Evolutionary conservation across 2,113 vertebrate genomes (phyloP).

Genomic region (Clupea harengus): DNA sequence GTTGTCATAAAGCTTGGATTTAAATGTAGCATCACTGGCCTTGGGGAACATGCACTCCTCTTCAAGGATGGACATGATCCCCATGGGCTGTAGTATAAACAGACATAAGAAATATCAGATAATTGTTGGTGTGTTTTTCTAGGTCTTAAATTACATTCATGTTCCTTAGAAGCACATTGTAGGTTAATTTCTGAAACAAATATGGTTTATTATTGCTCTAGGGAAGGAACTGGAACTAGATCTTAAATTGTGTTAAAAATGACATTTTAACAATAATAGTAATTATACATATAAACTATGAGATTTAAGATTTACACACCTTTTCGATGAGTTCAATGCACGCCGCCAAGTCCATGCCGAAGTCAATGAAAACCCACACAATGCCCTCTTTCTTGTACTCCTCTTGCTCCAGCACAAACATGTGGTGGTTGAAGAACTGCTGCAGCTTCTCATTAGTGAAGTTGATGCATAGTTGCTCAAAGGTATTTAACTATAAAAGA

Average conservation of each 20-base stretch:
- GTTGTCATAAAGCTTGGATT: conserved; percentile 46
- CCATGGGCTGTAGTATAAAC: conserved; percentile 63
- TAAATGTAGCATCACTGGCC: conserved; percentile 61
- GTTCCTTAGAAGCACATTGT: too few species aligned
- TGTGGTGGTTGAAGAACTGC: conserved; percentile 85
- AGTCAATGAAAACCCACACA: conserved; percentile 83
- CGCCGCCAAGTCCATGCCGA: conserved; percentile 63
- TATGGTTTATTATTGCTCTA: too few species aligned
- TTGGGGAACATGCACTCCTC: conserved; percentile 73
- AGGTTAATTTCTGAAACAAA: too few species aligned
- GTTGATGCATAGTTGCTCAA: too few species aligned
- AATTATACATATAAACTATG: too few species aligned
- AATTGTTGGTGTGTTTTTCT: too few species aligned
- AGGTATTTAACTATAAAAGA: too few species aligned
- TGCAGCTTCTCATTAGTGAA: conserved; percentile 87
- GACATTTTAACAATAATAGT: too few species aligned
- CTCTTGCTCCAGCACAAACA: conserved; percentile 82
- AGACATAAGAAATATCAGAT: too few species aligned
- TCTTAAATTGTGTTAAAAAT: too few species aligned
- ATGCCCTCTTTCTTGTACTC: conserved; percentile 86
- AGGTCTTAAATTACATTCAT: too few species aligned
- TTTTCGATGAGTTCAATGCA: conserved; percentile 60
- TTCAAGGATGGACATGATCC: conserved; percentile 67
- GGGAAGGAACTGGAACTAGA: too few species aligned
- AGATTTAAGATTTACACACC: neutral